These are phyloP conservation scores for Antechinus flavipes DNA, from an alignment of 2,113 vertebrate genomes.

Conservation along the genomic window DNA sequence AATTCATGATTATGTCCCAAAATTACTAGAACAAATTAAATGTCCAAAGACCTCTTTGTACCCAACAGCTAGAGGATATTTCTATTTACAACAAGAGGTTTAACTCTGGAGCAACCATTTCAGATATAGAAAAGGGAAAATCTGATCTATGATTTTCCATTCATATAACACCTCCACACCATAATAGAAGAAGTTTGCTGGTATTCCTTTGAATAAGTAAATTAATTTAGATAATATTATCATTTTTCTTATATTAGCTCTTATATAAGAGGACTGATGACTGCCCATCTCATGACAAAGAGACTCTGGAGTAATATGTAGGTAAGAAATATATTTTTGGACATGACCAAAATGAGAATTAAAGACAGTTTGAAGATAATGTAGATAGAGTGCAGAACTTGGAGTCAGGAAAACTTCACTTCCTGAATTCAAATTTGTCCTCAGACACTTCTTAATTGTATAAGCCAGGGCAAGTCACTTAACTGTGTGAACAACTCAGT, in stretches of 20 bases:
- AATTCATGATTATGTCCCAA: not conserved
- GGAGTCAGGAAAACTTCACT: not conserved
- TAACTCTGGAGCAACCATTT: not conserved
- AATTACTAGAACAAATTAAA: not conserved
- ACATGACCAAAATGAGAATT: not conserved
- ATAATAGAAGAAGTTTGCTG: not conserved
- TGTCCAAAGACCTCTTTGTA: not conserved
- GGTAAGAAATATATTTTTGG: not conserved
- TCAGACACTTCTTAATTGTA: not conserved
- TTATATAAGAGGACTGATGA: not conserved
- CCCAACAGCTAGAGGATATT: not conserved
- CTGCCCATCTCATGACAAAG: not conserved
- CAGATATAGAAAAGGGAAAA: not conserved
- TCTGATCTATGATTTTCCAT: not conserved
- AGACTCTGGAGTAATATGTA: not conserved
- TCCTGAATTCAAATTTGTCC: not conserved
- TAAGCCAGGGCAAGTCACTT: not conserved
- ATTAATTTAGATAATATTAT: not conserved
- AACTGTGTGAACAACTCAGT: not conserved
- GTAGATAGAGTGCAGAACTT: not conserved
- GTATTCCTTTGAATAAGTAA: not conserved
- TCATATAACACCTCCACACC: not conserved
- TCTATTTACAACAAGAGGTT: not conserved
- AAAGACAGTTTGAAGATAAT: not conserved
- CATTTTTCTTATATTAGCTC: not conserved